These are phyloP conservation scores for Lathamus discolor DNA, from an alignment of 2,113 vertebrate genomes.

Conservation along the genomic window DNA sequence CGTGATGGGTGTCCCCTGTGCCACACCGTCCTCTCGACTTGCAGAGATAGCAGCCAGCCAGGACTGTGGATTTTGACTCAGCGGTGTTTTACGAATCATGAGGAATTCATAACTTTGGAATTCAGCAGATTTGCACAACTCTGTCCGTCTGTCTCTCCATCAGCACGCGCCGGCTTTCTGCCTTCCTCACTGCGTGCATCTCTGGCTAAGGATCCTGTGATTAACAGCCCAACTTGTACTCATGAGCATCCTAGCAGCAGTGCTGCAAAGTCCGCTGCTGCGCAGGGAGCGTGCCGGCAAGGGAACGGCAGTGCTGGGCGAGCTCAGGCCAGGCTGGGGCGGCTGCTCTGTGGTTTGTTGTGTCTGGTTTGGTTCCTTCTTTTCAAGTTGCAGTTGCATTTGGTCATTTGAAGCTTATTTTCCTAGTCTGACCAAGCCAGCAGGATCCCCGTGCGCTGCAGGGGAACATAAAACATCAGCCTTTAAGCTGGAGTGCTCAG, in stretches of 20 bases:
- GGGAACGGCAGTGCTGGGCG: constrained; percentile 68
- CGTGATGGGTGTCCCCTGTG: fast-evolving
- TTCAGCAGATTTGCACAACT: not conserved
- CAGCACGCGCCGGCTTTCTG: not conserved
- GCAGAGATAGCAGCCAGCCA: not conserved
- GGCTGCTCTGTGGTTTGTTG: constrained; percentile 86
- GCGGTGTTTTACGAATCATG: fast-evolving
- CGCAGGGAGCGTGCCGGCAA: constrained; percentile 66
- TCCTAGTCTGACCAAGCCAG: constrained; percentile 82
- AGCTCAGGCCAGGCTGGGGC: not conserved
- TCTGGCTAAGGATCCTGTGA: constrained; percentile 62
- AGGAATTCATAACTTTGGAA: constrained; percentile 33
- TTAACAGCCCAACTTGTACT: constrained; percentile 72
- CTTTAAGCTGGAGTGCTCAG: constrained; percentile 71
- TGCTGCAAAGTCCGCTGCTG: constrained; percentile 28
- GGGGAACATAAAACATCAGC: constrained; percentile 73
- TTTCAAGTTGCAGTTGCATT: constrained; percentile 79
- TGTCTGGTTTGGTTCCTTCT: constrained; percentile 86
- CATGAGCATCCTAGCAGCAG: constrained; percentile 77
- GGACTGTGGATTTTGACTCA: constrained; percentile 9
- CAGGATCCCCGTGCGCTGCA: constrained; percentile 77
- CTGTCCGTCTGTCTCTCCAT: not conserved
- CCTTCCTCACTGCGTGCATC: not conserved
- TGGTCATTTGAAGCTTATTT: constrained; percentile 82
- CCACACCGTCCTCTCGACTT: fast-evolving